A percentile compares a stretch with the other conserved stretches of the same genome.
Conservation (phyloP, 2,888 invertebrate genomes). For the Epinotia bilunana region DNA sequence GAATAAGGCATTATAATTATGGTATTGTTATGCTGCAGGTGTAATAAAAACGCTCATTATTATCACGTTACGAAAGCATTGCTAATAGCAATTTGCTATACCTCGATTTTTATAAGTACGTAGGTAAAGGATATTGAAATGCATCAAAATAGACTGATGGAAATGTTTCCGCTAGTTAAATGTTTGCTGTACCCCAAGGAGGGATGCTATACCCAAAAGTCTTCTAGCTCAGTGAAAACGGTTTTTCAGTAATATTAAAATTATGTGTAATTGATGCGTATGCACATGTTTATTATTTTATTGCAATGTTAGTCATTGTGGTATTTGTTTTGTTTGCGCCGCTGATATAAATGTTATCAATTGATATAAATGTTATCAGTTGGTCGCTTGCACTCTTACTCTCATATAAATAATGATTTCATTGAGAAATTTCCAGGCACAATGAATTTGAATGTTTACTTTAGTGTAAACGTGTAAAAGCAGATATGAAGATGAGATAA, state of each 20-base stretch:
- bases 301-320: background rate
- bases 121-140: background rate
- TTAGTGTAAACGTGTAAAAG: background rate
- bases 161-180: background rate
- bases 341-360: constrained; percentile 20
- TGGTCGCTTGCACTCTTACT: constrained; percentile 35
- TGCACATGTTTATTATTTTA: background rate
- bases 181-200: constrained; percentile 1
- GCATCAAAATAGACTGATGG: background rate
- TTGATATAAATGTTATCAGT: constrained; percentile 20
- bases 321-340: constrained; percentile 22
- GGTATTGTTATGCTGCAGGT: background rate
- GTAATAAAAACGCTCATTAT: background rate
- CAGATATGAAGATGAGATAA: background rate
- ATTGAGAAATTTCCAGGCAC: constrained; percentile 4
- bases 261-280: background rate
- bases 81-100: background rate
- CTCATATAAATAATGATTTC: background rate
- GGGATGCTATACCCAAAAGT: background rate
- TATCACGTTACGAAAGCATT: background rate
- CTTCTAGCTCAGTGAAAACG: background rate
- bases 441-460: constrained; percentile 6
- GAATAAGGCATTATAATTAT: background rate
- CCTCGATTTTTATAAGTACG: background rate
- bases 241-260: background rate